Evolutionary conservation across 2,113 vertebrate genomes (phyloP).

Genomic region (Ochotona princeps): DNA sequence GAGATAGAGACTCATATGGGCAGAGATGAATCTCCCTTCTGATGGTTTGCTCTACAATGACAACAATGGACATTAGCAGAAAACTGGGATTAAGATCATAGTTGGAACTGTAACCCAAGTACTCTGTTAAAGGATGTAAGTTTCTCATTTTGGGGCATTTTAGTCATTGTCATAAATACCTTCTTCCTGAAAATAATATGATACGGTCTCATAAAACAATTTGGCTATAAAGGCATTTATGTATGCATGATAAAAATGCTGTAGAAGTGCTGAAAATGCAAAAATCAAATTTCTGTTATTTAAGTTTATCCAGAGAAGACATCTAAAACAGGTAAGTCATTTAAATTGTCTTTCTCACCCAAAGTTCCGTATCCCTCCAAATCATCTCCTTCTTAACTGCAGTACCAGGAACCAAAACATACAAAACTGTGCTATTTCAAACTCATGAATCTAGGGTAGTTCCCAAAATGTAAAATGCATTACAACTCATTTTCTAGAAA

Average conservation of each 20-base stretch:
- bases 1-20: too few relatives aligned
- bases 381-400: constrained; percentile 62
- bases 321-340: constrained; percentile 50
- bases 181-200: not conserved
- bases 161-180: too few relatives aligned
- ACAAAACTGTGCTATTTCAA: constrained; percentile 68
- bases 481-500: constrained; percentile 60
- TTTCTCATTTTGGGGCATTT: too few relatives aligned
- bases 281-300: constrained; percentile 56
- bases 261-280: constrained; percentile 7
- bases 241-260: not conserved
- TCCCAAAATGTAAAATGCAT: constrained; percentile 44
- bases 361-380: constrained; percentile 58
- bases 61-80: too few relatives aligned
- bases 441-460: constrained; percentile 48
- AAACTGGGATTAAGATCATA: too few relatives aligned
- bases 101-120: too few relatives aligned
- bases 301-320: constrained; percentile 15
- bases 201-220: not conserved
- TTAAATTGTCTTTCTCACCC: constrained; percentile 59
- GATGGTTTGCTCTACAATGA: too few relatives aligned
- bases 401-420: constrained; percentile 53
- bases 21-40: too few relatives aligned
- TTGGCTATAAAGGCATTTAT: not conserved
- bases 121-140: too few relatives aligned